A percentile compares a stretch with the other conserved stretches of the same genome.
Conservation (phyloP, 2,888 invertebrate species). For the Spodoptera littoralis region DNA sequence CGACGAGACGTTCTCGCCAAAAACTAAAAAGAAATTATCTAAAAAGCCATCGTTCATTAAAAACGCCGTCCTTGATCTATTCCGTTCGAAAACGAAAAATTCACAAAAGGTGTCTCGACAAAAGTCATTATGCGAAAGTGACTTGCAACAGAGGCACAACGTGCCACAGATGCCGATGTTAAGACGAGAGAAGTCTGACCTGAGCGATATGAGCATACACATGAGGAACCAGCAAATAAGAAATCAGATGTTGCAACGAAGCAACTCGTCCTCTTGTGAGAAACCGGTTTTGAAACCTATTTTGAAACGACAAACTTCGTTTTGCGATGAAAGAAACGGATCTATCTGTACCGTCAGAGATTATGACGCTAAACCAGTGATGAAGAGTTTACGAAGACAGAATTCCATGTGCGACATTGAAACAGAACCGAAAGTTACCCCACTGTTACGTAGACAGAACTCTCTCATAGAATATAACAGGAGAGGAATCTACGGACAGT, state of each 20-base stretch:
- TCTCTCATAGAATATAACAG: constrained; percentile 87
- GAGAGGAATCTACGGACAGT: constrained; percentile 83
- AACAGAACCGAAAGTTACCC: constrained; percentile 88
- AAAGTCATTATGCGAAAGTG: constrained; percentile 85
- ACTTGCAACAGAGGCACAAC: constrained; percentile 81
- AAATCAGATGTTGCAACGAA: constrained; percentile 85
- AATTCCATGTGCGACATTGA: constrained; percentile 88
- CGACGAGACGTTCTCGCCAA: constrained; percentile 87
- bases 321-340: constrained; percentile 84
- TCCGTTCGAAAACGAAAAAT: constrained; percentile 87
- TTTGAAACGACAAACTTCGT: constrained; percentile 85
- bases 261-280: constrained; percentile 86
- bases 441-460: constrained; percentile 86
- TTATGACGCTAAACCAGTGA: constrained; percentile 82
- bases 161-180: constrained; percentile 76
- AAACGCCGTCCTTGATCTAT: constrained; percentile 87
- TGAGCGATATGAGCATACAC: constrained; percentile 80
- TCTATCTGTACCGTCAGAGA: constrained; percentile 84
- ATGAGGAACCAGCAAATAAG: constrained; percentile 83
- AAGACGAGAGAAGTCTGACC: constrained; percentile 85
- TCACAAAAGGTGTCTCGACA: constrained; percentile 86
- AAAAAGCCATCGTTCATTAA: constrained; percentile 88
- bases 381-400: constrained; percentile 80
- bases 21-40: constrained; percentile 89
- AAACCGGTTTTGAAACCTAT: constrained; percentile 84